Conservation (phyloP, 2,797 vertebrate genomes). For the Cetoscarus ocellatus region DNA sequence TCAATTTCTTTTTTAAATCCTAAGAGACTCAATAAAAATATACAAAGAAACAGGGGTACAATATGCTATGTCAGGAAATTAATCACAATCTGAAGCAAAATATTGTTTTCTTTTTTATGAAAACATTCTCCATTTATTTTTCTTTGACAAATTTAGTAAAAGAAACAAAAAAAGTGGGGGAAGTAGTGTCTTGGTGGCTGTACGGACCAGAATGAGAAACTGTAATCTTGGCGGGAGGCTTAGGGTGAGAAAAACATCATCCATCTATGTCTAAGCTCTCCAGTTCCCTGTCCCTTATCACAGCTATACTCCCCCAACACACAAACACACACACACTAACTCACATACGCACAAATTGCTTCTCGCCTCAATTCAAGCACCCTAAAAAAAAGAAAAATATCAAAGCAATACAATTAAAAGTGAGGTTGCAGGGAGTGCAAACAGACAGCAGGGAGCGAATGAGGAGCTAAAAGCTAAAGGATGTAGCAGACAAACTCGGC, state of each 20-base stretch:
- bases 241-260: slow-evolving; percentile 81
- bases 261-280: slow-evolving; percentile 73
- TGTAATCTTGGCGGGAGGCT: slow-evolving; percentile 65
- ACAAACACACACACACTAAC: slow-evolving; percentile 35
- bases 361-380: slow-evolving; percentile 64
- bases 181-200: slow-evolving; percentile 17
- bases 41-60: background rate
- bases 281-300: slow-evolving; percentile 82
- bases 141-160: slow-evolving; percentile 2
- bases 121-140: slow-evolving; percentile 60
- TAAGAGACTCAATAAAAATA: slow-evolving; percentile 14
- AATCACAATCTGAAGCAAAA: slow-evolving; percentile 17
- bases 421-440: slow-evolving; percentile 73
- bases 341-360: slow-evolving; percentile 35
- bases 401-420: slow-evolving; percentile 61
- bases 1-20: background rate
- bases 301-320: slow-evolving; percentile 61
- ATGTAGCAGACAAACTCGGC: slow-evolving; percentile 59
- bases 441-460: slow-evolving; percentile 60
- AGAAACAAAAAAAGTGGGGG: background rate
- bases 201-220: slow-evolving; percentile 44
- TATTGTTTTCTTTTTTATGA: slow-evolving; percentile 40
- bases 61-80: slow-evolving; percentile 8
- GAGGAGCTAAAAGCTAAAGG: slow-evolving; percentile 39
- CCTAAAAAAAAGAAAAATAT: slow-evolving; percentile 55